Evolutionary conservation across 2,888 invertebrate species (phyloP).

Genomic region (Rhagium mordax): DNA sequence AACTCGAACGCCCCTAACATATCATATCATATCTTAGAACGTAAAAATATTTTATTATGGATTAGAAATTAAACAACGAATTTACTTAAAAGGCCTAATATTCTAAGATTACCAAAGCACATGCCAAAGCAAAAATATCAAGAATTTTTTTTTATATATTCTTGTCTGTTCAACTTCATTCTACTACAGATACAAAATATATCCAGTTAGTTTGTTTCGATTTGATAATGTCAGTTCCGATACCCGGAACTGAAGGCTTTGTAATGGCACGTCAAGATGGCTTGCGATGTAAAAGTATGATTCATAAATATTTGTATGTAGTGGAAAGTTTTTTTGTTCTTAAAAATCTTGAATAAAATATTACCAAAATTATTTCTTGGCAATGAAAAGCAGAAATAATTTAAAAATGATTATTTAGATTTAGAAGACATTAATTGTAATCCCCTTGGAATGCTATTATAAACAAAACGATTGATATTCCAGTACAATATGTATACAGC

Average conservation of each 20-base stretch:
- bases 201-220: not conserved
- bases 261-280: not conserved
- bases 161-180: not conserved
- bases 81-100: too few relatives aligned
- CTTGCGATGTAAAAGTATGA: not conserved
- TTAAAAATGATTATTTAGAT: not conserved
- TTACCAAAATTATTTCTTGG: too few relatives aligned
- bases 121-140: not conserved
- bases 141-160: not conserved
- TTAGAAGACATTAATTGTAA: not conserved
- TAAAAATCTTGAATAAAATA: too few relatives aligned
- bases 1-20: too few relatives aligned
- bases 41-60: too few relatives aligned
- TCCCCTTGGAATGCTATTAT: not conserved
- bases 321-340: not conserved
- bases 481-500: not conserved
- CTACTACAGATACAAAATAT: not conserved
- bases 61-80: too few relatives aligned
- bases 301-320: not conserved
- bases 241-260: not conserved
- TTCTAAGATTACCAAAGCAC: too few relatives aligned
- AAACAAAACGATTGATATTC: not conserved
- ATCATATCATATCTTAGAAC: too few relatives aligned
- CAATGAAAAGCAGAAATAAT: not conserved
- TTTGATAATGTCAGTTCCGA: not conserved